Evolutionary conservation across 2,888 invertebrate species (phyloP).

Genomic region (Cephus nigrinus): DNA sequence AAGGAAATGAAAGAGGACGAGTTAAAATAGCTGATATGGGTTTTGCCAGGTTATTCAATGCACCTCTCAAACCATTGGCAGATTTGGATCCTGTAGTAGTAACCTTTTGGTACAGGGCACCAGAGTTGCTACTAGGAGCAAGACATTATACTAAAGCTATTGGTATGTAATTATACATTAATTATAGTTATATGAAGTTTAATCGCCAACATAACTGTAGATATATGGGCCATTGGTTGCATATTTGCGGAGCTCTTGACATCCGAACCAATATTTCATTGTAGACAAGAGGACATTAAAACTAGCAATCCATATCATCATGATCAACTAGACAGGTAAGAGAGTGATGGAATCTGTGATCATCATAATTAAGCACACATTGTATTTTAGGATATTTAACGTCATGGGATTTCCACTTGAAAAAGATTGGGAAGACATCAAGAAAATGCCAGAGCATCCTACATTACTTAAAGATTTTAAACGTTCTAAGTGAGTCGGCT

Average conservation of each 20-base stretch:
- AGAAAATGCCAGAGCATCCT: slow-evolving; percentile 99
- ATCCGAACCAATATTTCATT: slow-evolving; percentile 99
- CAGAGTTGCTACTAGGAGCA: slow-evolving; percentile 92
- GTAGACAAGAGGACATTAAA: slow-evolving; percentile 99
- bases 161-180: slow-evolving; percentile 68
- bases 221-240: slow-evolving; percentile 99
- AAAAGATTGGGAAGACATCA: slow-evolving; percentile 98
- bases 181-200: not conserved
- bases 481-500: slow-evolving; percentile 84
- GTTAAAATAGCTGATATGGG: slow-evolving; percentile 99
- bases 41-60: slow-evolving; percentile 97
- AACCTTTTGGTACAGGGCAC: slow-evolving; percentile 99
- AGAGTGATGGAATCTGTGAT: not conserved
- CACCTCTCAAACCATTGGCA: slow-evolving; percentile 95
- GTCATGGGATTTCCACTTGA: slow-evolving; percentile 99
- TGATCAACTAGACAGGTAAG: slow-evolving; percentile 88
- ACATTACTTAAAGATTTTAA: slow-evolving; percentile 97
- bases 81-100: slow-evolving; percentile 99
- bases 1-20: slow-evolving; percentile 94
- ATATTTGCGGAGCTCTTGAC: slow-evolving; percentile 99
- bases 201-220: slow-evolving; percentile 67
- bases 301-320: slow-evolving; percentile 99
- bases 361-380: not conserved
- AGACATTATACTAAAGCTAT: slow-evolving; percentile 98
- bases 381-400: slow-evolving; percentile 86